Percentiles rank a stretch among this genome's conserved stretches.
Evolutionary conservation across 2,113 vertebrate species (phyloP).

Genomic region (Herpetotheres cachinnans): DNA sequence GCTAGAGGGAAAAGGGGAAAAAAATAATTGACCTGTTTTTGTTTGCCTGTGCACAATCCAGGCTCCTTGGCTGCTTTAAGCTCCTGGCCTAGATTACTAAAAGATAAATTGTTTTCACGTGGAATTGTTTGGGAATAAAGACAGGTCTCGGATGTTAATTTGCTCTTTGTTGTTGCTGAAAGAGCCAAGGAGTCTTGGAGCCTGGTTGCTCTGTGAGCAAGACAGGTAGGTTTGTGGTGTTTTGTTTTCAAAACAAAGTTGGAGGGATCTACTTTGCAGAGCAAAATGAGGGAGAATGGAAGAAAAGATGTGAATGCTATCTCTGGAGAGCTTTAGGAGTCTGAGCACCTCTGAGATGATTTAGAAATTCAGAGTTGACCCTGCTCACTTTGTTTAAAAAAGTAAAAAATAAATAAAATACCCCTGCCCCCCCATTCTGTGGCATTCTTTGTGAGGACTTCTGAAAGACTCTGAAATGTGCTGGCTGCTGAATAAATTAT

Average conservation of each 20-base stretch:
- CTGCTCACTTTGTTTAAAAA: constrained; percentile 11
- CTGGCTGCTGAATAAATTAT: constrained; percentile 67
- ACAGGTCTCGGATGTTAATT: neutral
- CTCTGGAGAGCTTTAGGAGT: constrained; percentile 17
- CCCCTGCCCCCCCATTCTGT: neutral
- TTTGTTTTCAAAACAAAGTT: constrained; percentile 16
- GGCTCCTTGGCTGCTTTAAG: neutral
- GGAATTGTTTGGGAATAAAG: neutral
- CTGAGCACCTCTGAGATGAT: neutral
- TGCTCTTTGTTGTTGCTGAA: neutral
- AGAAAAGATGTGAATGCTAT: neutral
- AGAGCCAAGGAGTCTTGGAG: neutral
- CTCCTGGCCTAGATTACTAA: neutral
- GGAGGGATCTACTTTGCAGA: neutral
- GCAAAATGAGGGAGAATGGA: neutral
- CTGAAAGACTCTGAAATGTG: constrained; percentile 58
- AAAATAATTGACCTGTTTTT: neutral
- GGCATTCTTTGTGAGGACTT: constrained; percentile 38
- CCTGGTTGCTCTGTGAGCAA: neutral
- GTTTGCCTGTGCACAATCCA: neutral
- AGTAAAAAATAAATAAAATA: constrained; percentile 2
- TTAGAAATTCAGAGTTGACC: constrained; percentile 19
- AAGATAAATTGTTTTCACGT: neutral
- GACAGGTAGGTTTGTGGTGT: neutral
- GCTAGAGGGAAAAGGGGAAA: neutral